Percentiles rank a stretch among this genome's conserved stretches.
Evolutionary conservation across 2,113 vertebrate genomes (phyloP).

Genomic region (Erythrocercus mccallii): DNA sequence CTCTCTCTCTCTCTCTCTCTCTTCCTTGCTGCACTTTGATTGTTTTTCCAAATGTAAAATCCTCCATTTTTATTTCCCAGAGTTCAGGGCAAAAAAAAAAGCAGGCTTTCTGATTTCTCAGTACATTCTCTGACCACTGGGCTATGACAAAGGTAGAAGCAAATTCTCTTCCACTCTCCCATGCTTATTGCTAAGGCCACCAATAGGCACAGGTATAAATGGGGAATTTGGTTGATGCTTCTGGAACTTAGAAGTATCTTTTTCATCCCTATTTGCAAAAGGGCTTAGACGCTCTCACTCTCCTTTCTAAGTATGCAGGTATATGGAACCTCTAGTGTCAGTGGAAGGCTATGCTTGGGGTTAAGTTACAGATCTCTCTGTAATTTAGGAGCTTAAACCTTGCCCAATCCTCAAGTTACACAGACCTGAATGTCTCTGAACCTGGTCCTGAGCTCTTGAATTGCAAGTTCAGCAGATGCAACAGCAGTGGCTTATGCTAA

Average conservation of each 20-base stretch:
- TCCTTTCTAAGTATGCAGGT: accelerated
- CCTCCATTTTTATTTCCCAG: not conserved
- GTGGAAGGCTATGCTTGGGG: not conserved
- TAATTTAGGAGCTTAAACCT: not conserved
- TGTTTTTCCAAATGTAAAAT: not conserved
- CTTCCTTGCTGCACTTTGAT: not conserved
- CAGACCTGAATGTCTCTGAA: not conserved
- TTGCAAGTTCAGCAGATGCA: not conserved
- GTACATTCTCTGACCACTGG: not conserved
- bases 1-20: not conserved
- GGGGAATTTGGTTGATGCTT: not conserved
- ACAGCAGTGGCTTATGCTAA: not conserved
- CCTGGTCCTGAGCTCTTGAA: not conserved
- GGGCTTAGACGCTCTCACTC: not conserved
- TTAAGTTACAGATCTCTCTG: not conserved
- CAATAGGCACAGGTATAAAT: not conserved
- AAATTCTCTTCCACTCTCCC: not conserved
- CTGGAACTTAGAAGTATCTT: not conserved
- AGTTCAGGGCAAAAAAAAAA: not conserved
- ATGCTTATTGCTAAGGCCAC: not conserved
- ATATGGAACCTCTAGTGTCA: not conserved
- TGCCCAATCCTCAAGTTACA: not conserved
- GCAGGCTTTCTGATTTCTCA: not conserved
- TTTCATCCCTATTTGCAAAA: not conserved
- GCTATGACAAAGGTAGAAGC: not conserved